Evolutionary conservation across 1,140 invertebrate species (phyloP).

Genomic region (Homalodisca vitripennis): DNA sequence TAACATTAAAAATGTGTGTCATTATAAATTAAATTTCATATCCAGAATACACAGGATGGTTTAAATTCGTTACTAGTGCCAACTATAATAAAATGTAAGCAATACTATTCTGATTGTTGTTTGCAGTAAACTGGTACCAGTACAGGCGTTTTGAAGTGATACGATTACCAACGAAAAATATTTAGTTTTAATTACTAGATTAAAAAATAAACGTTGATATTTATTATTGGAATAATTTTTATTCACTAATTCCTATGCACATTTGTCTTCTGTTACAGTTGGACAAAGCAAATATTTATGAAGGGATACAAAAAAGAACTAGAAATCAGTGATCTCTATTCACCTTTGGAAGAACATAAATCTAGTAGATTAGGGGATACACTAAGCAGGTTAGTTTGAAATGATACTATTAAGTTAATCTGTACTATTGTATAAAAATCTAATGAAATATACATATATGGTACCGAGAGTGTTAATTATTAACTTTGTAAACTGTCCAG

Average conservation of each 20-base stretch:
- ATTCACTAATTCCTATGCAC: not conserved
- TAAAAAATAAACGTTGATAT: not conserved
- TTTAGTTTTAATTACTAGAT: not conserved
- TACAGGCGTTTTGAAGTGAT: not conserved
- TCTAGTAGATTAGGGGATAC: slow-evolving; percentile 57
- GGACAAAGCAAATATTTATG: slow-evolving; percentile 33
- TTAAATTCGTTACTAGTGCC: too few relatives aligned
- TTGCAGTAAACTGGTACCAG: not conserved
- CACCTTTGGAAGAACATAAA: slow-evolving; percentile 60
- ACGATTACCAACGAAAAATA: not conserved
- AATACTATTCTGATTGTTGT: not conserved
- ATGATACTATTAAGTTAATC: not conserved
- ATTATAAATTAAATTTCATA: too few relatives aligned
- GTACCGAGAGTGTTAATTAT: not conserved
- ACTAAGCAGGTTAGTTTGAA: slow-evolving; percentile 43
- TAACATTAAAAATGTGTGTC: too few relatives aligned
- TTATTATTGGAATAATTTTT: not conserved
- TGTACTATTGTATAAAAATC: not conserved
- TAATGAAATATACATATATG: slow-evolving; percentile 1
- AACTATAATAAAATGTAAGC: not conserved
- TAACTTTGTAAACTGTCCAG: not conserved
- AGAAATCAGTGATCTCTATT: slow-evolving; percentile 59
- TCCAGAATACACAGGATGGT: too few relatives aligned
- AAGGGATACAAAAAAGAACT: slow-evolving; percentile 38
- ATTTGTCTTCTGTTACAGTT: slow-evolving; percentile 14